Base-by-base conservation (phyloP, 2,888 invertebrate genomes). In the Eristalinus sepulchralis region DNA sequence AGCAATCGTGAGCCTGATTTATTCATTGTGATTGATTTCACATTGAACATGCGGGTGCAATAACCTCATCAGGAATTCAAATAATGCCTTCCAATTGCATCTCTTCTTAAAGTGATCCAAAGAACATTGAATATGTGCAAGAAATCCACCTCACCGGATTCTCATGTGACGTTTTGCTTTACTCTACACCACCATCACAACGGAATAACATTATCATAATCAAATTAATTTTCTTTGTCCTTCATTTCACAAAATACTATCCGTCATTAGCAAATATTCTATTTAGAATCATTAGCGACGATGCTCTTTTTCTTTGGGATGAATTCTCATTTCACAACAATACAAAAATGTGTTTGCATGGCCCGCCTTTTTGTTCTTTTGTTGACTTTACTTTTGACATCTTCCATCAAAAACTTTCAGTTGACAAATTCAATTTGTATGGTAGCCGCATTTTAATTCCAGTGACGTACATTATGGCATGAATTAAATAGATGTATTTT, bases 191-290 rank as follows among this genome's bases (percentile, higher is more conserved):
- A 22, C 24, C 22, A 57, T 8, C 47, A 5, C 6, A 47, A 47
- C 47, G 17, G 47, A 47, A 47, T 47, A 47, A 17, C 17, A 47
- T 47, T 17, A 47, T 17, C 39, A n/a, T 66, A 53, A 66, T 66
- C 27, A 31, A 66, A 53, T 66, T 66, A 66, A 47, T 31, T 53
- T 4, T 11, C 66, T 66, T 53, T 53, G 47, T 53, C n/a, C 17
- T 67, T 11, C 10, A 20, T n/a, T 53, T 67, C n/a, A 24, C 20
- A 17, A 24, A 31, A 53, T 33, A 53, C 27, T 20, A 31, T 11
- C 27, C n/a, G 13, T 53, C 36, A 64, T 17, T 67, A 67, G 31
- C 33, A 67, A 67, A 67, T 57, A 57, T 47, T 34, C 31, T 34
- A 9, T 57, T 68, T 33, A 47, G 47, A 47, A 8, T 47, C 17